Evolutionary conservation across 2,888 invertebrate genomes (phyloP).

Genomic region (Glomeris marginata): DNA sequence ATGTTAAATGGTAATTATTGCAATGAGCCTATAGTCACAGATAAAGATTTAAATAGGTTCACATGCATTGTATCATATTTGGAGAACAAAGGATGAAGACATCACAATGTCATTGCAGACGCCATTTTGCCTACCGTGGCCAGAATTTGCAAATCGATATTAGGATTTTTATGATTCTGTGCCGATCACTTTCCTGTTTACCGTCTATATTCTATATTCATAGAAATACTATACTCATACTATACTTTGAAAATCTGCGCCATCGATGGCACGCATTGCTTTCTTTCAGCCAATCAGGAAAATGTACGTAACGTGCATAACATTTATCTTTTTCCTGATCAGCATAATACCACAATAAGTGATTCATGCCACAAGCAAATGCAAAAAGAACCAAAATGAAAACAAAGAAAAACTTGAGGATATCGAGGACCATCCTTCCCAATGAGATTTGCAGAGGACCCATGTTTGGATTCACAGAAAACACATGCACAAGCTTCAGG

Average conservation of each 20-base stretch:
- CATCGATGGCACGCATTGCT: constrained; percentile 69
- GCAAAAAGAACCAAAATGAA: constrained; percentile 76
- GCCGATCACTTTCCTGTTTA: background rate
- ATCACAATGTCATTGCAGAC: too few relatives aligned
- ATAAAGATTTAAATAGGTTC: too few relatives aligned
- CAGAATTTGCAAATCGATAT: background rate
- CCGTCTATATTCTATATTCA: background rate
- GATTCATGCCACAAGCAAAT: constrained; percentile 69
- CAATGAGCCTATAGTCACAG: too few relatives aligned
- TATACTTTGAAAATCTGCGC: constrained; percentile 66
- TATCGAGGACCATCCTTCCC: constrained; percentile 52
- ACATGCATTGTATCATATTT: too few relatives aligned
- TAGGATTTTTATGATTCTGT: too few relatives aligned
- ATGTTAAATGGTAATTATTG: too few relatives aligned
- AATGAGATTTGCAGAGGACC: constrained; percentile 84
- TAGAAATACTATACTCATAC: background rate
- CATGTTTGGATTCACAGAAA: constrained; percentile 83
- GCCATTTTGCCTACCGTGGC: too few relatives aligned
- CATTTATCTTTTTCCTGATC: constrained; percentile 68
- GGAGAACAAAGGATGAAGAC: too few relatives aligned
- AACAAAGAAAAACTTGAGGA: constrained; percentile 83
- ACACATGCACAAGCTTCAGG: constrained; percentile 76
- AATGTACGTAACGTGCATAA: constrained; percentile 50
- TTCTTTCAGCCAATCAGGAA: constrained; percentile 59
- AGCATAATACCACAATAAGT: constrained; percentile 38